A percentile compares a stretch with the other conserved stretches of the same genome.
Conservation (phyloP, 1,140 invertebrate species). For the Cyclina sinensis region DNA sequence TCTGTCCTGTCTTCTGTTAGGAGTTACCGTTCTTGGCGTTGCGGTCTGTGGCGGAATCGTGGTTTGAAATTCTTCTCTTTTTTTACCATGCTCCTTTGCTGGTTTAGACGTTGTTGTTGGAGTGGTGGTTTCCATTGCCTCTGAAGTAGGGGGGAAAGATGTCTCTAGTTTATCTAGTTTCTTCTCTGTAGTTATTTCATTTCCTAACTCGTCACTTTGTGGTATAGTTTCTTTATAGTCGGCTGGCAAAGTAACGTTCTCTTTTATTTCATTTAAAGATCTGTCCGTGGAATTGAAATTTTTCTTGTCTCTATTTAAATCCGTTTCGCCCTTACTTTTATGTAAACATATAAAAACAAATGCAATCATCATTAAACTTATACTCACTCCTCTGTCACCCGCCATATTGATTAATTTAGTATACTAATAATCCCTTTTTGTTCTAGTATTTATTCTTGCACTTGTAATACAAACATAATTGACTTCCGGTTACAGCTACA, state of each 20-base stretch:
- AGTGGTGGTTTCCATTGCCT: not conserved
- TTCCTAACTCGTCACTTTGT: not conserved
- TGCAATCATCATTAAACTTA: too few species aligned
- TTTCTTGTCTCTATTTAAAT: not conserved
- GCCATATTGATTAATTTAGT: too few species aligned
- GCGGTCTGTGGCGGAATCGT: not conserved
- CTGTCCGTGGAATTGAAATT: not conserved
- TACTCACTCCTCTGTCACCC: too few species aligned
- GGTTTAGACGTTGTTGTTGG: too few species aligned
- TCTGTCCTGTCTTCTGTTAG: not conserved
- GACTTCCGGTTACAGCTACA: too few species aligned
- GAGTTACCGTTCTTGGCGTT: not conserved
- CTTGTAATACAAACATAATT: too few species aligned
- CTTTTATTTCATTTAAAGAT: constrained; percentile 49
- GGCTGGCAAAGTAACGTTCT: constrained; percentile 9
- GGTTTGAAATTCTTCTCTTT: not conserved
- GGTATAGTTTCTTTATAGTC: not conserved
- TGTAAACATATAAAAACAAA: not conserved
- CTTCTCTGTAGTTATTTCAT: not conserved
- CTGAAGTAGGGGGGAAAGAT: too few species aligned
- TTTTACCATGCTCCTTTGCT: too few species aligned
- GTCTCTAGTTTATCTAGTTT: not conserved
- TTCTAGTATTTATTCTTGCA: too few species aligned
- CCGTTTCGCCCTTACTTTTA: not conserved
- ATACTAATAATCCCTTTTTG: too few species aligned